A percentile compares a stretch with the other conserved stretches of the same genome.
phyloP scores from a whole-genome alignment of 1,140 invertebrate species.

The Magallana angulata region DNA sequence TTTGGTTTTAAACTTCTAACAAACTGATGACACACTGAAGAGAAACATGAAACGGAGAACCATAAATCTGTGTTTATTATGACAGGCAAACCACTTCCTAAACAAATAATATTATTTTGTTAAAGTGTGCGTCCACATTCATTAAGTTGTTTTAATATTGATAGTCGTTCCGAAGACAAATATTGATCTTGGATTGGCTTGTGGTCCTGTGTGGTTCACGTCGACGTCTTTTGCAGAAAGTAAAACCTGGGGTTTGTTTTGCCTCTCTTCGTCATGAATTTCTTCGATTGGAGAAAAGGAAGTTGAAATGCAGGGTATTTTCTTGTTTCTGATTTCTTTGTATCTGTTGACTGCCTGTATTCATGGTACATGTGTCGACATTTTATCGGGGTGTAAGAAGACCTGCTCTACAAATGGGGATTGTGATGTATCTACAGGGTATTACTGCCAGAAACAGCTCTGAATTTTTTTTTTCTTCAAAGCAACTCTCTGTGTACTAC shows the following conservation, averaged over 20 bases:
- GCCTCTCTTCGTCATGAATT: not conserved
- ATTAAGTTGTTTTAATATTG: slow-evolving; percentile 33
- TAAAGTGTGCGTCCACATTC: slow-evolving; percentile 18
- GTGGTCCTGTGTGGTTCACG: not conserved
- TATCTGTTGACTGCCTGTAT: not conserved
- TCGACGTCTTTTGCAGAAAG: not conserved
- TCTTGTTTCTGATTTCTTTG: not conserved
- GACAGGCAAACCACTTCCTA: slow-evolving; percentile 2
- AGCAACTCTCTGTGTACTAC: too few species aligned
- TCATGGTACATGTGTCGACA: not conserved
- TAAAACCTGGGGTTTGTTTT: not conserved
- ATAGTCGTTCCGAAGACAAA: slow-evolving; percentile 8
- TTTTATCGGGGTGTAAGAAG: not conserved
- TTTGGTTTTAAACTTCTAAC: too few species aligned
- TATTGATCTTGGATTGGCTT: slow-evolving; percentile 7
- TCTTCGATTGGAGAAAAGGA: not conserved
- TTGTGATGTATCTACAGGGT: not conserved
- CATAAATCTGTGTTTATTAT: slow-evolving; percentile 3
- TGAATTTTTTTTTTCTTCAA: not conserved
- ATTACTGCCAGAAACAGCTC: not conserved
- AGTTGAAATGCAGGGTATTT: not conserved
- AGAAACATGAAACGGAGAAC: not conserved
- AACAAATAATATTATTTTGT: slow-evolving; percentile 19
- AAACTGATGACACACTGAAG: not conserved
- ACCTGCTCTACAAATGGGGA: not conserved